Evolutionary conservation across 2,888 invertebrate species (phyloP).

Genomic region (Leptinotarsa tumamoca): DNA sequence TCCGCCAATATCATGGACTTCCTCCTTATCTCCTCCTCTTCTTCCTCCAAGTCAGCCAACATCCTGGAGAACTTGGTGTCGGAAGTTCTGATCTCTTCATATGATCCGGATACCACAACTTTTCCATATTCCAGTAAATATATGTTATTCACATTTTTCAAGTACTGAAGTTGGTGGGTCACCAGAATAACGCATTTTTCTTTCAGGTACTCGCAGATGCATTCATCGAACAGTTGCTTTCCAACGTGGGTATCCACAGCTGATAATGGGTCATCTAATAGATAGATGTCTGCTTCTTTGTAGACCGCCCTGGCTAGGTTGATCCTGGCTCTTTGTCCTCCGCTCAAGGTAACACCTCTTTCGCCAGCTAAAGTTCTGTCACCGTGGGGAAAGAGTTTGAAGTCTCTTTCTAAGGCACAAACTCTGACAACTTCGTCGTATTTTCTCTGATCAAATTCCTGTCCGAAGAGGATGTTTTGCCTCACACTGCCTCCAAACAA

Average conservation of each 20-base stretch:
- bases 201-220: conserved; percentile 73
- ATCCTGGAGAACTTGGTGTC: conserved; percentile 79
- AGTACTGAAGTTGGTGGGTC: conserved; percentile 79
- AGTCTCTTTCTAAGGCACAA: conserved; percentile 79
- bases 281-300: conserved; percentile 81
- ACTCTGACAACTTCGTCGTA: conserved; percentile 77
- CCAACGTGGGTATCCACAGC: conserved; percentile 92
- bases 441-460: conserved; percentile 74
- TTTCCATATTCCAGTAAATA: conserved; percentile 70
- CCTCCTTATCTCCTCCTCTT: conserved; percentile 49
- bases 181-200: conserved; percentile 79
- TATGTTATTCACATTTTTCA: conserved; percentile 70
- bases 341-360: conserved; percentile 78
- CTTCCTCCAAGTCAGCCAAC: conserved; percentile 47
- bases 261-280: conserved; percentile 89
- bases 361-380: conserved; percentile 85
- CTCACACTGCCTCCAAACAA: conserved; percentile 82
- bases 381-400: conserved; percentile 79
- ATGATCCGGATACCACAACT: conserved; percentile 74
- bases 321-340: conserved; percentile 88
- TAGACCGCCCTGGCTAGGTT: conserved; percentile 88
- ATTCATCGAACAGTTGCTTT: conserved; percentile 86
- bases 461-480: conserved; percentile 94
- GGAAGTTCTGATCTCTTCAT: conserved; percentile 76
- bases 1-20: conserved; percentile 62